These are phyloP conservation scores for Machimus rusticus DNA, from an alignment of 2,888 invertebrate species.

Conservation along the genomic window DNA sequence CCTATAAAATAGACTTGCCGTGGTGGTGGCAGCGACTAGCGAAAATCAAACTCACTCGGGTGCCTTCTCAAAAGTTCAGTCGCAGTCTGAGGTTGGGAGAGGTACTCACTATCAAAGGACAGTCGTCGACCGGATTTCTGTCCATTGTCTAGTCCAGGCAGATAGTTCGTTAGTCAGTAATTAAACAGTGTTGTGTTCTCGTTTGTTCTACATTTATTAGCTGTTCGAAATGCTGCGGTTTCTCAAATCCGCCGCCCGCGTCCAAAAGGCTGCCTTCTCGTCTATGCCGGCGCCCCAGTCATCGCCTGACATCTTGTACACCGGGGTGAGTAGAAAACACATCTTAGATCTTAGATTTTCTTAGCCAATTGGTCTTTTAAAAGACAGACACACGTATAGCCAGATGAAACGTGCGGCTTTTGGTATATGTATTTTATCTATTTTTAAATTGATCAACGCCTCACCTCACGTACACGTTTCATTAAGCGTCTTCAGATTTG, in stretches of 20 bases:
- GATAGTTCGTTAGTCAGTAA: background rate
- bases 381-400: background rate
- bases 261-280: constrained; percentile 66
- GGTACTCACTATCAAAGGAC: background rate
- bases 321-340: constrained; percentile 69
- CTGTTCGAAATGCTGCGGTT: constrained; percentile 54
- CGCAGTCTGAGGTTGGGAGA: background rate
- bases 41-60: too few species aligned
- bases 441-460: background rate
- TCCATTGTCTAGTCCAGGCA: background rate
- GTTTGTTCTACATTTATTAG: background rate
- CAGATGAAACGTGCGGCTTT: background rate
- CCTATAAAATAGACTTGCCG: background rate
- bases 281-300: constrained; percentile 71
- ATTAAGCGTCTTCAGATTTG: background rate
- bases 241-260: constrained; percentile 50
- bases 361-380: too few species aligned
- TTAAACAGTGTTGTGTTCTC: background rate
- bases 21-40: background rate
- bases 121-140: background rate
- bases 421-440: background rate
- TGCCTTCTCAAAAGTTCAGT: background rate
- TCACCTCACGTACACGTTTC: background rate
- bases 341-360: background rate
- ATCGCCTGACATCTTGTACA: constrained; percentile 78